Evolutionary conservation across 2,797 vertebrate genomes (phyloP).

Genomic region (Kryptopterus vitreolus): DNA sequence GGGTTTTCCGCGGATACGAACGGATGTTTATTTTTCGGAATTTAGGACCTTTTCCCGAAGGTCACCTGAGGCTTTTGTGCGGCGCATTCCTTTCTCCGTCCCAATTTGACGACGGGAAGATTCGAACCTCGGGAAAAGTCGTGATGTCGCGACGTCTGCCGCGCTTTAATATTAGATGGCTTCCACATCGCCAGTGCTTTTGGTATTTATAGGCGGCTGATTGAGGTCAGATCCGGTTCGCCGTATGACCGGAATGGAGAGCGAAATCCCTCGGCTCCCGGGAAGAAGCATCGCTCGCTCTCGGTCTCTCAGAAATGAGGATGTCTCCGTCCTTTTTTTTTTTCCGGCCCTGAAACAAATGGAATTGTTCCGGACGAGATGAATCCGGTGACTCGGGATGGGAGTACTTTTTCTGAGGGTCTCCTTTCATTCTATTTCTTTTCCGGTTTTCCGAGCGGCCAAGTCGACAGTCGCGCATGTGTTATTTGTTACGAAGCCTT

Average conservation of each 20-base stretch:
- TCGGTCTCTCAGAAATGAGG: neutral
- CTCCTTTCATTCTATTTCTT: slow-evolving; percentile 67
- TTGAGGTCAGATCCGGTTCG: slow-evolving; percentile 20
- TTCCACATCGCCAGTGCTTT: neutral
- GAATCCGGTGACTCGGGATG: neutral
- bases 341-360: neutral
- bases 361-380: neutral
- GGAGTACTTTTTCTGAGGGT: slow-evolving; percentile 51
- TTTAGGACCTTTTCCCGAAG: too few relatives aligned
- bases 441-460: slow-evolving; percentile 71
- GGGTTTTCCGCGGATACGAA: too few relatives aligned
- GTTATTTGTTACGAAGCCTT: neutral
- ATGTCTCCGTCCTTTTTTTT: slow-evolving; percentile 1
- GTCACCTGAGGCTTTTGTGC: too few relatives aligned
- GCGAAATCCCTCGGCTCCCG: neutral
- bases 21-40: too few relatives aligned
- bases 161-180: neutral
- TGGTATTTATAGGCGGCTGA: neutral
- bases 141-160: neutral
- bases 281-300: slow-evolving; percentile 4
- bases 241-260: neutral
- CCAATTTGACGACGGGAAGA: too few relatives aligned
- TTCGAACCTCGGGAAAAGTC: too few relatives aligned
- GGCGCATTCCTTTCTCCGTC: too few relatives aligned
- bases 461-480: slow-evolving; percentile 82